Base-by-base conservation (phyloP, 2,888 invertebrate species). In the Habroteleia sp. region DNA sequence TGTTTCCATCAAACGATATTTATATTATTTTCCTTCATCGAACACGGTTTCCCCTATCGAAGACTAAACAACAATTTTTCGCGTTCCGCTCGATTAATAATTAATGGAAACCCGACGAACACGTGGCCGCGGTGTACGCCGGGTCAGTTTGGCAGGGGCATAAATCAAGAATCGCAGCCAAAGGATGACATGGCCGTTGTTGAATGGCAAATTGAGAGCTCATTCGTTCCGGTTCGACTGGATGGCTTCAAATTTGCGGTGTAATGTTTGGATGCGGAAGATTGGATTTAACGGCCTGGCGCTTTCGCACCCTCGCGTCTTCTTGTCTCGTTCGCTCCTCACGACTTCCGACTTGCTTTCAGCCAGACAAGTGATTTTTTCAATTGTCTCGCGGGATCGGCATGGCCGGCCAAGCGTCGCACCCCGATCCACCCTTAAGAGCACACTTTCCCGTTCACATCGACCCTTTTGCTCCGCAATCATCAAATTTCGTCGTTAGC, bases 321-420 rank as follows among this genome's bases (percentile, higher is more conserved):
- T 74, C 68, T 77, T 78, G 50, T 68, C 41, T 60, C 52, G 46
- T 60, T 75, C 39, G 71, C 54, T 66, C 72, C 63, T 44, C 62
- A 56, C 63, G 37, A 50, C 46, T 54, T 54, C 48, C 56, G 56
- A 60, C 68, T 48, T 39, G 81, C 81, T 85, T 84, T 86, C 76
- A 82, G 80, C 78, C 83, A 82, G 85, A 84, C 87, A 87, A 88
- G 87, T 87, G 87, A 87, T 87, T 87, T 85, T 85, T 84, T 83
- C 85, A 83, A 87, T 88, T 87, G 85, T 88, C 86, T 87, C 80
- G 84, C 83, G 80, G 80, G 78, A 74, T 75, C 78, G 71, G 86
- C 87, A 80, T 88, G 88, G 83, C 79, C 77, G 80, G 31, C 84
- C 88, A 88, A 83, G 87, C 88, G 85, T 83, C 79, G 79, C 85